phyloP scores from a whole-genome alignment of 2,797 vertebrate genomes.

The Tadarida brasiliensis region DNA sequence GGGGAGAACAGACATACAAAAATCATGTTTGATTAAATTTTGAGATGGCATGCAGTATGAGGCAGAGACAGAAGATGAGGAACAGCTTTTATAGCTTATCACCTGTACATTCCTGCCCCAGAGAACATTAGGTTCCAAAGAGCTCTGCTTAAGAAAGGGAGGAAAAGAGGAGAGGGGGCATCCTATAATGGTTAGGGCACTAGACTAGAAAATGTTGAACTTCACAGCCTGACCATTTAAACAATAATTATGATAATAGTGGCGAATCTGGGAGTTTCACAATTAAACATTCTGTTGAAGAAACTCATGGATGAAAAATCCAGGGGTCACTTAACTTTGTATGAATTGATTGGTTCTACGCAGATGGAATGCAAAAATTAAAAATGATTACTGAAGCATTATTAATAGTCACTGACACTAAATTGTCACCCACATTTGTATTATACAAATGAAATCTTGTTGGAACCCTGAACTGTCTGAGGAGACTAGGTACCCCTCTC shows the following conservation, averaged over 20 bases:
- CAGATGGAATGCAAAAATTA: background rate
- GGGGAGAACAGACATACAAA: background rate
- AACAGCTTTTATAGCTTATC: background rate
- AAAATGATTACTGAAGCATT: background rate
- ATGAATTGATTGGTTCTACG: background rate
- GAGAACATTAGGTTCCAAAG: background rate
- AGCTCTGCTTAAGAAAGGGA: background rate
- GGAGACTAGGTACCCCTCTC: background rate
- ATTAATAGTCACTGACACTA: background rate
- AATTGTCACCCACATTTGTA: background rate
- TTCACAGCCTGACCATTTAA: background rate
- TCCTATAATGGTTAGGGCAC: background rate
- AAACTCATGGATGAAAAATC: background rate
- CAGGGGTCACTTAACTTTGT: background rate
- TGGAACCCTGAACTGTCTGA: background rate
- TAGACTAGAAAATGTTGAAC: background rate
- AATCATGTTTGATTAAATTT: background rate
- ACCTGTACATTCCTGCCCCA: background rate
- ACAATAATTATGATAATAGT: background rate
- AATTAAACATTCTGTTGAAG: conserved; percentile 13
- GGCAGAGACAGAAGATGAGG: background rate
- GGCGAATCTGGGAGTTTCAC: background rate
- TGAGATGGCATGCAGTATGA: background rate
- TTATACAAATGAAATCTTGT: background rate
- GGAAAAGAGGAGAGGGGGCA: background rate